These are phyloP conservation scores for Siderastrea radians DNA, from an alignment of 92 coral and sea anemone genomes.

Conservation along the genomic window DNA sequence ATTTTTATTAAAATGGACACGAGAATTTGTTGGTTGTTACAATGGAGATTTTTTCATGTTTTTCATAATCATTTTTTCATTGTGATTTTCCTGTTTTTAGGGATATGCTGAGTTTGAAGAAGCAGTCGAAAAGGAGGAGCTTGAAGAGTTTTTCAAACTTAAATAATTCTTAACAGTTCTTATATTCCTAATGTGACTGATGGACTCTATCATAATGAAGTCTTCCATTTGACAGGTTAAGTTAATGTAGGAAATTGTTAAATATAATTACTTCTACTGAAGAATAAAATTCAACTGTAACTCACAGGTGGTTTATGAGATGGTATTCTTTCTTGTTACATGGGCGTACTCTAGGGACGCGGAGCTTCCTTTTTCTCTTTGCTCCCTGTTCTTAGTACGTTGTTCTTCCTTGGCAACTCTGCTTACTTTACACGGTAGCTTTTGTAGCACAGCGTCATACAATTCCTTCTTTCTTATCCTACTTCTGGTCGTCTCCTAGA, in stretches of 20 bases:
- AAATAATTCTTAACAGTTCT: background rate
- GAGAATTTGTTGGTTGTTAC: no score
- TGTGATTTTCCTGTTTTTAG: conserved; percentile 42
- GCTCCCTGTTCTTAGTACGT: no score
- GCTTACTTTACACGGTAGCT: no score
- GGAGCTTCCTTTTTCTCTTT: no score
- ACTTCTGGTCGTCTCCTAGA: no score
- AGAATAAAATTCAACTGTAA: conserved; percentile 8
- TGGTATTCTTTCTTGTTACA: background rate
- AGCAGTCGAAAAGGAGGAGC: conserved; percentile 83
- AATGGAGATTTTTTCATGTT: no score
- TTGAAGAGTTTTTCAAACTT: conserved; percentile 63
- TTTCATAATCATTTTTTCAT: background rate
- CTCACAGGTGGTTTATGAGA: background rate
- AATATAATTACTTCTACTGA: background rate
- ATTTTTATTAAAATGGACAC: no score
- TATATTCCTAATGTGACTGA: background rate
- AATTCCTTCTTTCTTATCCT: no score
- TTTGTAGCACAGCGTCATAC: no score
- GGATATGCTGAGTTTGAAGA: conserved; percentile 78
- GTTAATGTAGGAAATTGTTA: background rate
- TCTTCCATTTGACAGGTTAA: background rate
- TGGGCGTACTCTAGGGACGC: no score
- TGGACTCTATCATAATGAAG: background rate
- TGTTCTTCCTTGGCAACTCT: no score